Percentiles rank a stretch among this genome's conserved stretches.
phyloP scores from a whole-genome alignment of 1,140 invertebrate species.

The Lycorma delicatula region DNA sequence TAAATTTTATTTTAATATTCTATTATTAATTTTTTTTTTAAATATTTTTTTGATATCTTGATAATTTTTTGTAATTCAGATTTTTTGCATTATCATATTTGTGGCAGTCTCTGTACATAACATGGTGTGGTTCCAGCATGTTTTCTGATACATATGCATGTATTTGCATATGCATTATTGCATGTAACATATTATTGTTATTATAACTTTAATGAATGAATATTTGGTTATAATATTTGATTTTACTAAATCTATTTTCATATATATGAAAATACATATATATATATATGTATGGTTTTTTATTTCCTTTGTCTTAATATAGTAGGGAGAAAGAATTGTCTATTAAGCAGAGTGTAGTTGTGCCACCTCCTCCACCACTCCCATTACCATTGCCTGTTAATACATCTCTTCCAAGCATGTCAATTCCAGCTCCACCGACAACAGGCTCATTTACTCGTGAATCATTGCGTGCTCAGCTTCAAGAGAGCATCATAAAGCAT shows the following conservation, averaged over 20 bases:
- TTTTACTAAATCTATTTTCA: background rate
- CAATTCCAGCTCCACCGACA: background rate
- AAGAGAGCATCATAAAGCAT: conserved; percentile 11
- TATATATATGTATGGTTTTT: background rate
- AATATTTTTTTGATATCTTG: no score
- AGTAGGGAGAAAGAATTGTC: conserved; percentile 14
- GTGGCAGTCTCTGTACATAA: no score
- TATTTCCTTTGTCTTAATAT: background rate
- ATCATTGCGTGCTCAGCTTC: conserved; percentile 10
- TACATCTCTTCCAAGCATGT: background rate
- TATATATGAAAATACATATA: background rate
- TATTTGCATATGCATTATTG: no score
- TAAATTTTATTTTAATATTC: no score
- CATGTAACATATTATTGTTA: no score
- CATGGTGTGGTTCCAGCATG: no score
- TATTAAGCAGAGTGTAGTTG: conserved; percentile 6
- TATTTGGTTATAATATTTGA: background rate
- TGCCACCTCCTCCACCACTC: conserved; percentile 11
- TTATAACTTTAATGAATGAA: background rate
- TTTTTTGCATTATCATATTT: no score
- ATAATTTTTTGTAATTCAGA: no score
- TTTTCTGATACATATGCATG: no score
- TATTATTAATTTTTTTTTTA: no score
- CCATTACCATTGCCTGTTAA: background rate
- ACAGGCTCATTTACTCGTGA: background rate